Conservation (phyloP, 2,113 vertebrate genomes). For the Myotis davidii region DNA sequence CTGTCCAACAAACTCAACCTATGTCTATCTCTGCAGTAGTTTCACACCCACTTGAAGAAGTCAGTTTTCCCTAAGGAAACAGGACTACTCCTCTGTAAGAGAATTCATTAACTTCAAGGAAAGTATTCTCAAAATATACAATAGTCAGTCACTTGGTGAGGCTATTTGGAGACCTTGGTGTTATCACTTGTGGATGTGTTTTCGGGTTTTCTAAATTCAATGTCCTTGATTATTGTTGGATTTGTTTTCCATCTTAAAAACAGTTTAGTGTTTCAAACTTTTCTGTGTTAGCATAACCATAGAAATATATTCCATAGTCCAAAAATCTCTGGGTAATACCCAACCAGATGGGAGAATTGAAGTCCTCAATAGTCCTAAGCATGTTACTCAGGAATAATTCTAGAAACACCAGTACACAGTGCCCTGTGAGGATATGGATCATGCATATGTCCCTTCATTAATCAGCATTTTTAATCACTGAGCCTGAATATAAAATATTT, state of each 20-base stretch:
- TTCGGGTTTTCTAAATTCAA: not conserved
- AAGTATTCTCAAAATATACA: not conserved
- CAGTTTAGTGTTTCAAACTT: not conserved
- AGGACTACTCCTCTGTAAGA: not conserved
- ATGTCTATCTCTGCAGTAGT: not conserved
- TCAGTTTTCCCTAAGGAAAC: not conserved
- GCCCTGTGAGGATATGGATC: not conserved
- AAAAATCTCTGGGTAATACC: not conserved
- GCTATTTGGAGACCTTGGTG: not conserved
- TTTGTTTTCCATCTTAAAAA: not conserved
- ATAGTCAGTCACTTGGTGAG: too few species aligned
- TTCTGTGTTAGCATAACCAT: not conserved
- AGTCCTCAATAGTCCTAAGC: not conserved
- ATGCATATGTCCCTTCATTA: not conserved
- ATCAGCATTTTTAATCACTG: not conserved
- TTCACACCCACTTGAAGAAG: not conserved
- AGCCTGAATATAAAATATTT: conserved; percentile 27
- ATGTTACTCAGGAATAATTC: not conserved
- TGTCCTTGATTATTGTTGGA: not conserved
- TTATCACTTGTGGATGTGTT: not conserved
- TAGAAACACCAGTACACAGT: too few species aligned
- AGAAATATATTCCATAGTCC: not conserved
- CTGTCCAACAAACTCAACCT: not conserved
- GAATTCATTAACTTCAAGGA: not conserved
- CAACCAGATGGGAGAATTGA: not conserved